Evolutionary conservation across 2,113 vertebrate species (phyloP), one percentile per base, ranked within the genome.

Genomic region (Tringa solitaria): DNA sequence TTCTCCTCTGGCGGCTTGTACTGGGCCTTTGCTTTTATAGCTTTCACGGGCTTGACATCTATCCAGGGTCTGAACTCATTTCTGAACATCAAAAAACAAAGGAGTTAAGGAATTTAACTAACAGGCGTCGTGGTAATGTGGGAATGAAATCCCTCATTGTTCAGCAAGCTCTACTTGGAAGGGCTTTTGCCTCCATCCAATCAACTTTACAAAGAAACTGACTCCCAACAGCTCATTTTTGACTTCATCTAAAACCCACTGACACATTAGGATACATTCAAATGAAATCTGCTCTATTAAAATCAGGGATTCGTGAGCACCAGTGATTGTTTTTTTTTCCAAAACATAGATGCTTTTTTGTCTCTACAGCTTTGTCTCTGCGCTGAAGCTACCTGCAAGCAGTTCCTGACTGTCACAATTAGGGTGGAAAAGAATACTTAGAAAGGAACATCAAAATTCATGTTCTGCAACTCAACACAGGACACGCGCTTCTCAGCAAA

Each of bases 61-160:
- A 98, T 96, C 98, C 99, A 99, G 17, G 99, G 98, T 97, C 98
- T 99, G 97, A 99, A 99, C 97, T 99, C 99, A 4, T 98, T 99
- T 96, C 99, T 99, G 97, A 70, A 51, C 78, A 69, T 67, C 53
- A 69, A 88, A 90, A 97, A 60, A 67, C 43, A 90, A 95, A 95
- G 41, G 23, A 14, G 32, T 68, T 67, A 37, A 78, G 54, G 69
- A 64, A 53, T 60, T 26, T 78, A 77, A 69, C 15, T 53, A 83
- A 46, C 3, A 27, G 43, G 4, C n/a, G 26, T 13, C 76, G 4
- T 1, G n/a, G 18, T 30, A 48, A 41, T 50, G 4, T 1, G n/a
- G 18, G 33, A 48, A 41, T 50, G 8, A 50, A 84, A 61, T 15
- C 41, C 4, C 28, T 8, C 73, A 46, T 13, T 74, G 35, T 23